phyloP scores from a whole-genome alignment of 1,140 invertebrate species.

The Heliconius himera region DNA sequence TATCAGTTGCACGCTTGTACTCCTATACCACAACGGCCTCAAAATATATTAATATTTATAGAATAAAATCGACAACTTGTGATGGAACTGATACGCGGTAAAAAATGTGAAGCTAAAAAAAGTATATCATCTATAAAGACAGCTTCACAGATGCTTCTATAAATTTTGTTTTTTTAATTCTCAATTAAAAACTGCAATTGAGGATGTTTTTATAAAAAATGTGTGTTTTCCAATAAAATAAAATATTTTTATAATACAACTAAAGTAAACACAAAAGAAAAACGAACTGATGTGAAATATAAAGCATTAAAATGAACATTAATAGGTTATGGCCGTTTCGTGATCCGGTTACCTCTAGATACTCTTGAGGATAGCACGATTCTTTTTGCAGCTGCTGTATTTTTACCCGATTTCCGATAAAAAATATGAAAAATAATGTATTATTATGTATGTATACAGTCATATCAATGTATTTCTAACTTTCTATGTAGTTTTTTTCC shows the following conservation, averaged over 20 bases:
- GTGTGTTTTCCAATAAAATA: background rate
- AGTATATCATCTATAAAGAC: no score
- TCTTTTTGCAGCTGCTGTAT: background rate
- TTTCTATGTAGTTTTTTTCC: no score
- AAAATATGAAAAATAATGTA: background rate
- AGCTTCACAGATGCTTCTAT: no score
- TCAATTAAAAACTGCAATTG: background rate
- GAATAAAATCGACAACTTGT: no score
- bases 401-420: background rate
- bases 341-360: conserved; percentile 5
- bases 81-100: no score
- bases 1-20: no score
- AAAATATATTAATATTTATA: no score
- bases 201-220: background rate
- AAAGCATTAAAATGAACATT: conserved; percentile 5
- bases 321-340: conserved; percentile 15
- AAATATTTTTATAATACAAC: background rate
- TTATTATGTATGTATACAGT: background rate
- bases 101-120: no score
- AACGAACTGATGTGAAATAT: background rate
- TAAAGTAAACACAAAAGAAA: background rate
- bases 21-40: no score
- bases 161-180: background rate
- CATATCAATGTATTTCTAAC: no score
- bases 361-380: background rate